Percentiles rank a stretch among this genome's conserved stretches.
Conservation (phyloP, 2,797 vertebrate species). For the Malurus splendens region DNA sequence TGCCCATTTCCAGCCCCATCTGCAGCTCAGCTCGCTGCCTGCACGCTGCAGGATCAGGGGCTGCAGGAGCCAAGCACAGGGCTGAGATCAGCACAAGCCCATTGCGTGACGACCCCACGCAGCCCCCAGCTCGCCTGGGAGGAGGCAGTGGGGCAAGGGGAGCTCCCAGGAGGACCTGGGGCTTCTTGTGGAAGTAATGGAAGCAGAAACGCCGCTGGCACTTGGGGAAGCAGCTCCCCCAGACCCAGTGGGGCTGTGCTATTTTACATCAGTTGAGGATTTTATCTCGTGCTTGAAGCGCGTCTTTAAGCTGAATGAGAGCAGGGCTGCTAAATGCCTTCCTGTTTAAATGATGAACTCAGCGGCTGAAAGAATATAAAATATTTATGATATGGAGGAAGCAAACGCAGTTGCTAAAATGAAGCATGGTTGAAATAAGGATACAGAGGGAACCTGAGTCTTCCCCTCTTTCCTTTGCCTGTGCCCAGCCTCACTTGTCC, state of each 20-base stretch:
- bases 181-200: not conserved
- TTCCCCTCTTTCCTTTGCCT: not conserved
- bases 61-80: rapidly evolving
- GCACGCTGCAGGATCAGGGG: rapidly evolving
- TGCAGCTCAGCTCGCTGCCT: not conserved
- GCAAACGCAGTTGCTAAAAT: not conserved
- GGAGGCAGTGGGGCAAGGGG: not conserved
- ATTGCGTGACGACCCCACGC: not conserved
- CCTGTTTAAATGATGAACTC: conserved; percentile 32
- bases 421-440: conserved; percentile 51
- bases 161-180: not conserved
- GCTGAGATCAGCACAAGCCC: not conserved
- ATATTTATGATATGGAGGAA: conserved; percentile 23
- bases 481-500: not conserved
- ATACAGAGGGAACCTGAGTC: conserved; percentile 21
- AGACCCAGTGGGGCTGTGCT: not conserved
- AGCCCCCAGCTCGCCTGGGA: not conserved
- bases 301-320: not conserved
- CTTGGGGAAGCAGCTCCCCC: not conserved
- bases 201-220: not conserved
- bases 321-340: not conserved
- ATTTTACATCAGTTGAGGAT: not conserved
- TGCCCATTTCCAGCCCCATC: not conserved
- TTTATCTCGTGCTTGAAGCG: not conserved
- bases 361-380: not conserved